Evolutionary conservation across 2,888 invertebrate species (phyloP).

Genomic region (Volucella inanis): DNA sequence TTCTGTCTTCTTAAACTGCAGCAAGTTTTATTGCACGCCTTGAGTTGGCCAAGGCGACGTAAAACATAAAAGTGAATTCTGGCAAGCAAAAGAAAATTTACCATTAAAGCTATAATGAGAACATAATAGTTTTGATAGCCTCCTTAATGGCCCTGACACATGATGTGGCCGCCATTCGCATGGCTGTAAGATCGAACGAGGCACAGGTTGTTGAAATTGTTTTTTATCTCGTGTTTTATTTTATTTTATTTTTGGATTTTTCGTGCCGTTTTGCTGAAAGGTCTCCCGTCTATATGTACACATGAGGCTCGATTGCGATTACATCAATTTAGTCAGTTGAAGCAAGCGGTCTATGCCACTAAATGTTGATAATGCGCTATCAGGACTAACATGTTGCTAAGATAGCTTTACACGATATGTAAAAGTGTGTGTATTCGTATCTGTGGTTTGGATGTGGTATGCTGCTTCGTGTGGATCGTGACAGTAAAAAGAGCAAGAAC

Average conservation of each 20-base stretch:
- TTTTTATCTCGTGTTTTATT: not conserved
- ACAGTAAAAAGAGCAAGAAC: constrained; percentile 44
- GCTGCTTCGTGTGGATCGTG: constrained; percentile 61
- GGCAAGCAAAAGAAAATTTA: constrained; percentile 33
- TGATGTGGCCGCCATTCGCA: constrained; percentile 49
- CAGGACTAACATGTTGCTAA: constrained; percentile 60
- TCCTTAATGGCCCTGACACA: constrained; percentile 61
- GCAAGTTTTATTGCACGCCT: constrained; percentile 33
- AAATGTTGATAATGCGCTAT: constrained; percentile 69
- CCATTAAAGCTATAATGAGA: constrained; percentile 65
- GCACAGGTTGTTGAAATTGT: constrained; percentile 18
- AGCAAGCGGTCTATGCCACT: constrained; percentile 57
- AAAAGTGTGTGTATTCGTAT: constrained; percentile 11
- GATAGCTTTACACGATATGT: constrained; percentile 25
- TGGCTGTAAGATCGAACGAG: constrained; percentile 48
- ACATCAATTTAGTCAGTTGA: constrained; percentile 59
- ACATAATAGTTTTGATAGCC: constrained; percentile 66
- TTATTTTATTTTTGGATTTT: not conserved
- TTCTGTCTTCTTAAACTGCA: constrained; percentile 20
- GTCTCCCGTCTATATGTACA: constrained; percentile 11
- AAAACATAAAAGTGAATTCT: constrained; percentile 36
- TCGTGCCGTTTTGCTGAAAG: constrained; percentile 30
- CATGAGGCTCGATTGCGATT: constrained; percentile 45
- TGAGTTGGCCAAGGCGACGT: not conserved
- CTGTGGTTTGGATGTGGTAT: not conserved